Percentiles rank a stretch among this genome's conserved stretches.
phyloP scores from a whole-genome alignment of 2,888 invertebrate species.

The Rotaria magnacalcarata region DNA sequence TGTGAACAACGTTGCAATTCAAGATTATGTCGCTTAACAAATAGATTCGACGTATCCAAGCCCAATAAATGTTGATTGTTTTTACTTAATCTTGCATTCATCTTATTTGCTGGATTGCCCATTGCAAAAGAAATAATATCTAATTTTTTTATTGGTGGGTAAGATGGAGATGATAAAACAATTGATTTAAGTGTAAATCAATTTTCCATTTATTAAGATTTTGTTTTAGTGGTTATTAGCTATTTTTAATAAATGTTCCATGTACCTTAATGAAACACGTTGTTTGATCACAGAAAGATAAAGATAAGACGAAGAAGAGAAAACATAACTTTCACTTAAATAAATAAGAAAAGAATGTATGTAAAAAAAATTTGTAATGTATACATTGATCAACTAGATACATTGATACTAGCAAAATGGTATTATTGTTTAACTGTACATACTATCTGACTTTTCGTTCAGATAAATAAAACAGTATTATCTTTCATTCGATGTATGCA shows the following conservation, averaged over 20 bases:
- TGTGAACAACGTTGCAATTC: conserved; percentile 14
- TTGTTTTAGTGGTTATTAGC: not conserved
- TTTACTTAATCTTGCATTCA: not conserved
- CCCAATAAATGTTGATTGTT: not conserved
- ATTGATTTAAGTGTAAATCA: not conserved
- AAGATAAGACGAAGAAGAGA: not conserved
- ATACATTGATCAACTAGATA: not conserved
- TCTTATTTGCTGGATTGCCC: not conserved
- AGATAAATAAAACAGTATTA: too few relatives aligned
- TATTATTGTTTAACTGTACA: too few relatives aligned
- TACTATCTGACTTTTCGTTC: too few relatives aligned
- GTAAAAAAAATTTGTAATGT: not conserved
- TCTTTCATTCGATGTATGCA: too few relatives aligned
- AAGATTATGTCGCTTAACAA: not conserved
- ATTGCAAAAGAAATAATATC: not conserved
- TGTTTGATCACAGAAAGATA: not conserved
- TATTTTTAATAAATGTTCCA: not conserved
- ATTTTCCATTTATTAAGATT: not conserved
- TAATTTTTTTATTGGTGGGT: not conserved
- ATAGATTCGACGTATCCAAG: not conserved
- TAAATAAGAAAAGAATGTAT: not conserved
- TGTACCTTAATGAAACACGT: not conserved
- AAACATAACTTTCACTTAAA: not conserved
- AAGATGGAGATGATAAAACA: not conserved
- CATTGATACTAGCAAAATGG: not conserved